Conservation (phyloP, 2,888 invertebrate species). For the Archaeoteleia sp. region DNA sequence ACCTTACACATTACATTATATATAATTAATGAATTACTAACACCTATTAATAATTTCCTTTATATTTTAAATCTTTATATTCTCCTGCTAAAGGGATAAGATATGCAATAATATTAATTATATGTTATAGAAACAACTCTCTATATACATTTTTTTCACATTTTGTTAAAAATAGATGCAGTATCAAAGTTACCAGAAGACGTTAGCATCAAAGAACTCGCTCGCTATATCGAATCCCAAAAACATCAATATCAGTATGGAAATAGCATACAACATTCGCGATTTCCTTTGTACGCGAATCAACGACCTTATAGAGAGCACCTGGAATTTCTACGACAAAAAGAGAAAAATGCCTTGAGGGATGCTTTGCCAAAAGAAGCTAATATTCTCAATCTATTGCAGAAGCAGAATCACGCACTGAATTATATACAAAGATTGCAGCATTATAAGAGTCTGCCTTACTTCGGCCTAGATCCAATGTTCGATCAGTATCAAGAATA, state of each 20-base stretch:
- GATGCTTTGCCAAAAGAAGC: conserved; percentile 54
- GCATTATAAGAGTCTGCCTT: conserved; percentile 37
- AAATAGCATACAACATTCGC: conserved; percentile 30
- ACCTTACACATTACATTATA: too few species aligned
- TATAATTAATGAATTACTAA: too few species aligned
- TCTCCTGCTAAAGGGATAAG: too few species aligned
- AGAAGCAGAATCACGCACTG: conserved; percentile 52
- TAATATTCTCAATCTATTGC: conserved; percentile 52
- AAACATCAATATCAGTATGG: conserved; percentile 39
- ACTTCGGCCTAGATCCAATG: conserved; percentile 41
- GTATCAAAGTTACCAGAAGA: conserved; percentile 59
- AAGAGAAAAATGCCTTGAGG: conserved; percentile 52
- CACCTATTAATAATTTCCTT: too few species aligned
- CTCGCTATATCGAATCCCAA: conserved; percentile 60
- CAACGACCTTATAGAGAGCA: conserved; percentile 39
- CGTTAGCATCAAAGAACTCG: conserved; percentile 59
- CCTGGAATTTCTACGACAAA: conserved; percentile 50
- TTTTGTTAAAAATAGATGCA: conserved; percentile 63
- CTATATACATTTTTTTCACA: too few species aligned
- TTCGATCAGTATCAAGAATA: conserved; percentile 40
- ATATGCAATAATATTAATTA: too few species aligned
- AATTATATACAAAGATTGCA: conserved; percentile 39
- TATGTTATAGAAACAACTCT: too few species aligned
- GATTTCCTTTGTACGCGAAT: conserved; percentile 36
- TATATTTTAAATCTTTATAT: too few species aligned